A percentile compares a stretch with the other conserved stretches of the same genome.
These are phyloP conservation scores for Orientallactaga bullata DNA, from an alignment of 2,113 vertebrate species.

Conservation along the genomic window DNA sequence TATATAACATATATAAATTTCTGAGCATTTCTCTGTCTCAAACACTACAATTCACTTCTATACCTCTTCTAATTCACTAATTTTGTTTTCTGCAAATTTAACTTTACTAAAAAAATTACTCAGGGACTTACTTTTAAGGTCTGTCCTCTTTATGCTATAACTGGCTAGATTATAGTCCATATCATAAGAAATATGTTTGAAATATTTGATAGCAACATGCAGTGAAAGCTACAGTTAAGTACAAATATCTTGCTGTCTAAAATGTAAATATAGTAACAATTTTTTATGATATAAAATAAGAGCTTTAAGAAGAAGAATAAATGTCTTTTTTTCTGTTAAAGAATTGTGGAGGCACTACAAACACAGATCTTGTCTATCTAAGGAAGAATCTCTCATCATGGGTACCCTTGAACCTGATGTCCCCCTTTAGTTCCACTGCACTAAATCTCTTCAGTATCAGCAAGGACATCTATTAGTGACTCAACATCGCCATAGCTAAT, in stretches of 20 bases:
- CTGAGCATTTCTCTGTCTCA: not conserved
- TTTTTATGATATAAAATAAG: conserved; percentile 54
- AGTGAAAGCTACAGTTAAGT: not conserved
- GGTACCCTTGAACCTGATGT: conserved; percentile 91
- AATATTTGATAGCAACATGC: not conserved
- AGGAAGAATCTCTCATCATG: conserved; percentile 92
- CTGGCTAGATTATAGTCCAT: not conserved
- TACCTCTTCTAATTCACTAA: not conserved
- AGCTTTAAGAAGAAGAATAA: conserved; percentile 57
- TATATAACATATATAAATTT: too few species aligned
- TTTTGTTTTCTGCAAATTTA: conserved; percentile 13
- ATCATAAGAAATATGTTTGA: not conserved
- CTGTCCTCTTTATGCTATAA: not conserved
- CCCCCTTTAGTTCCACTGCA: conserved; percentile 78
- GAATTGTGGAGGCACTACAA: not conserved
- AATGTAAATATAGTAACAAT: not conserved
- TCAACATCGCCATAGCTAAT: conserved; percentile 74
- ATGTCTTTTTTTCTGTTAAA: conserved; percentile 55
- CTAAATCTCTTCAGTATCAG: conserved; percentile 90
- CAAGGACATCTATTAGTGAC: conserved; percentile 88
- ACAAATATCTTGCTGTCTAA: conserved; percentile 56
- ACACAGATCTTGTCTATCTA: conserved; percentile 76
- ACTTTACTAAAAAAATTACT: not conserved
- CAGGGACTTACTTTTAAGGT: conserved; percentile 19
- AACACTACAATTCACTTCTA: not conserved